Base-by-base conservation (phyloP, 92 coral and sea anemone species). In the Epizoanthus ramosus region DNA sequence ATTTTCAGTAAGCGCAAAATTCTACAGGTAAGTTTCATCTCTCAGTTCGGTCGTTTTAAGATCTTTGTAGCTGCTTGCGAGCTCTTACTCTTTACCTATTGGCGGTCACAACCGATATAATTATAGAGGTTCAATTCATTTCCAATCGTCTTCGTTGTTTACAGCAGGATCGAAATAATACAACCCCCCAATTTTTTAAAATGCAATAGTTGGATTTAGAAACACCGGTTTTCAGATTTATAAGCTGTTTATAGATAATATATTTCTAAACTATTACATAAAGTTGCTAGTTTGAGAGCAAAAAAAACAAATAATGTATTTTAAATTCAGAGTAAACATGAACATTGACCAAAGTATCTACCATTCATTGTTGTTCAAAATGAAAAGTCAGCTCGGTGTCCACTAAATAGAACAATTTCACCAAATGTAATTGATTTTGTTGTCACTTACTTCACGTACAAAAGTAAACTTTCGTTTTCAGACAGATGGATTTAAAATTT, bases 21-120 rank as follows among this genome's bases (percentile, higher is more conserved):
- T 50, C 24, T 52, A 60, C 58, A 77, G 82, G 82, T 77, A 77
- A 59, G 47, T 22, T 15, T 63, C 0, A 35, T 35, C 60, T 10
- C 12, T 19, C 43, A 15, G 28, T 75, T 25, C 9, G 3, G 17
- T 18, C 8, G 7, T 61, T 61, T 41, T 60, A 5, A 13, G 63
- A 37, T 61, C 35, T 14, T 19, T 77, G 50, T 5, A 8, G 14
- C 18, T 39, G 19, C 37, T 37, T 39, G 45, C 33, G n/a, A 56
- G 5, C 16, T 18, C 28, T 10, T 33, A 16, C 6, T 17, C 31
- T 57, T 16, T 67, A 14, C 47, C 18, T 67, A 13, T 6, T 67
- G 0, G 23, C 5, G 5, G 5, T 18, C 8, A 33, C 41, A 67
- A 14, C 39, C 13, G 50, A 28, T 28, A 41, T 3, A 33, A 24